Evolutionary conservation across 2,888 invertebrate genomes (phyloP).

Genomic region (Stenodera caucasica): DNA sequence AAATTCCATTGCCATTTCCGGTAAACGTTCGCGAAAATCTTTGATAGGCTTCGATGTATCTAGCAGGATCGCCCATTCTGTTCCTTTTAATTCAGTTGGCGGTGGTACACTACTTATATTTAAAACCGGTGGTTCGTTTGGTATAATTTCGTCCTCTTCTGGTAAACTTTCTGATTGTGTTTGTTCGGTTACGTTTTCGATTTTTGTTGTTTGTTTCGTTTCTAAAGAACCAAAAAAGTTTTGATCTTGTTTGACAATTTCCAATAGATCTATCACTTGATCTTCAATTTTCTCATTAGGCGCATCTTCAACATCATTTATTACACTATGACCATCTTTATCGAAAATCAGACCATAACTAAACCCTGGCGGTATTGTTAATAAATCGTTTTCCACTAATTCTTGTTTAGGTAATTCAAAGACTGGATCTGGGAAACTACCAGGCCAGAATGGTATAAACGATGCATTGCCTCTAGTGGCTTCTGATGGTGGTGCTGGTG

Average conservation of each 20-base stretch:
- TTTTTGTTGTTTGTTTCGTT: background rate
- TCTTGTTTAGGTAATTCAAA: constrained; percentile 57
- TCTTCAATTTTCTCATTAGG: constrained; percentile 22
- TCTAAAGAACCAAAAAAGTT: constrained; percentile 58
- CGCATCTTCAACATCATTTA: constrained; percentile 31
- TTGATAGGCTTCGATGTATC: constrained; percentile 79
- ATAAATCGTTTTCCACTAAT: constrained; percentile 35
- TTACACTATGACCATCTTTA: constrained; percentile 60
- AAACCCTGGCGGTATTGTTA: constrained; percentile 69
- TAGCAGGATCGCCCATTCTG: constrained; percentile 86
- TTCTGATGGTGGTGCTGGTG: constrained; percentile 72
- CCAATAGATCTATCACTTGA: constrained; percentile 61
- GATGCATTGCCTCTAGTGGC: constrained; percentile 75
- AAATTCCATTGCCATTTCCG: constrained; percentile 81
- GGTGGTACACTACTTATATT: constrained; percentile 65
- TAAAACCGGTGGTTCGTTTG: constrained; percentile 63
- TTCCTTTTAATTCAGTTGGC: constrained; percentile 56
- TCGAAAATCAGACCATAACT: constrained; percentile 62
- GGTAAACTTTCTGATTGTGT: constrained; percentile 33
- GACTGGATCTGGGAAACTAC: constrained; percentile 66
- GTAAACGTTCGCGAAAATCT: constrained; percentile 79
- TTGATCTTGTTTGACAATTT: constrained; percentile 64
- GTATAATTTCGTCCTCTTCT: constrained; percentile 48
- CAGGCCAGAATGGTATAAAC: constrained; percentile 87
- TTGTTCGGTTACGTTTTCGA: background rate